Evolutionary conservation across 2,113 vertebrate genomes (phyloP), one percentile per base, ranked within the genome.

Genomic region (Recurvirostra avosetta): DNA sequence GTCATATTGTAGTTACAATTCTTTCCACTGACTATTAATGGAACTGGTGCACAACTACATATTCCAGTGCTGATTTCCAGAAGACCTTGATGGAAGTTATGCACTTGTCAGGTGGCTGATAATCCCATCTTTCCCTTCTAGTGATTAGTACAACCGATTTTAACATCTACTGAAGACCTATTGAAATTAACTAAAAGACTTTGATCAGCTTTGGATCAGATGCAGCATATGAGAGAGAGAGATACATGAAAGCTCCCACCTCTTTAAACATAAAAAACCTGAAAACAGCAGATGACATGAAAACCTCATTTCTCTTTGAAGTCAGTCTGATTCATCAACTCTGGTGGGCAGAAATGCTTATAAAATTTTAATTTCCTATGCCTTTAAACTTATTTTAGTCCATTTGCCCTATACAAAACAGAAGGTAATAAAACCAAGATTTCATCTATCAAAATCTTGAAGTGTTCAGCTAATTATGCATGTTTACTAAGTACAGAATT

Each of bases 261-360:
- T 58, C 66, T 76, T 95, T 88, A 95, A 95, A 82, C 55, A 78
- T 21, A 50, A 86, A 71, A 58, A 84, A 94, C 40, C 73, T 75
- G 76, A 81, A 94, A 94, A 87, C n/a, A 91, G 86, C 40, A 81
- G 72, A 95, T 93, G 47, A 95, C 79, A 92, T 71, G 67, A 96
- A 96, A 93, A 88, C 53, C 43, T 68, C 30, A 49, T 88, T 86
- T 79, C 52, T 72, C 90, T 97, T 96, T 95, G 90, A 96, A 95
- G 86, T 83, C 63, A 40, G 52, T 56, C 78, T 95, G 88, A 96
- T 95, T 95, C 92, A 95, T 94, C 88, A 91, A 63, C 68, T 58
- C 86, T 89, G 84, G 88, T 92, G 88, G 89, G 80, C 87, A 94
- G 73, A 92, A 85, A 84, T 12, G 50, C 29, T 59, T 55, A 94